phyloP scores from a whole-genome alignment of 2,113 vertebrate species.

The Ciconia stormi region DNA sequence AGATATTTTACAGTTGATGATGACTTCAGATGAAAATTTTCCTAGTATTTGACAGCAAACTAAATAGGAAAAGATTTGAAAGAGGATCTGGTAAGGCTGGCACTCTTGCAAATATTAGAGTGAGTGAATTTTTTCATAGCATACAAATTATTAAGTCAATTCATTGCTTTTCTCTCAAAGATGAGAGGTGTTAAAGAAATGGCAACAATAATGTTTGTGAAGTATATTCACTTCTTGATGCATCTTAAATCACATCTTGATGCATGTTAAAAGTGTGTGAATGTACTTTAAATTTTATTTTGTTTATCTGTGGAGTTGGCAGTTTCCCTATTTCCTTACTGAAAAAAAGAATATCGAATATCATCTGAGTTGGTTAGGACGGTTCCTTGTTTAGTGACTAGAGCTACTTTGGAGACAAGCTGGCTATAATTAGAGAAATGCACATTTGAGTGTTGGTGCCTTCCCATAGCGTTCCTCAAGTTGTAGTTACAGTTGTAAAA shows the following conservation, averaged over 20 bases:
- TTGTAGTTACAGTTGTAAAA: background rate
- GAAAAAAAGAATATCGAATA: background rate
- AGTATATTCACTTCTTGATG: rapidly evolving
- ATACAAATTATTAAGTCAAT: background rate
- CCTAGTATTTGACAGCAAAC: background rate
- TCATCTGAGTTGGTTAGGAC: background rate
- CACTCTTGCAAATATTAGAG: background rate
- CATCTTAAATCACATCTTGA: background rate
- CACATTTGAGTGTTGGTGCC: background rate
- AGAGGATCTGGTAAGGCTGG: background rate
- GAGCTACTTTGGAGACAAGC: background rate
- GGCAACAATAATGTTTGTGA: background rate
- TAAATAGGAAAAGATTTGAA: background rate
- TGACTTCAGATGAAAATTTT: background rate
- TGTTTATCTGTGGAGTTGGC: background rate
- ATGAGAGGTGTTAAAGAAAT: background rate
- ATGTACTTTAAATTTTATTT: background rate
- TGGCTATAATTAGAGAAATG: background rate
- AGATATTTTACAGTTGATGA: background rate
- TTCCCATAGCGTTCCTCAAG: background rate
- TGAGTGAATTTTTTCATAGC: background rate
- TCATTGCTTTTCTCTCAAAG: background rate
- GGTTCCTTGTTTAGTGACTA: background rate
- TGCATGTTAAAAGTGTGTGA: background rate
- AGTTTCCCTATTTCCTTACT: background rate